Evolutionary conservation across 1,140 invertebrate genomes (phyloP), one percentile per base, ranked within the genome.

Genomic region (Lutraria rhynchaena): DNA sequence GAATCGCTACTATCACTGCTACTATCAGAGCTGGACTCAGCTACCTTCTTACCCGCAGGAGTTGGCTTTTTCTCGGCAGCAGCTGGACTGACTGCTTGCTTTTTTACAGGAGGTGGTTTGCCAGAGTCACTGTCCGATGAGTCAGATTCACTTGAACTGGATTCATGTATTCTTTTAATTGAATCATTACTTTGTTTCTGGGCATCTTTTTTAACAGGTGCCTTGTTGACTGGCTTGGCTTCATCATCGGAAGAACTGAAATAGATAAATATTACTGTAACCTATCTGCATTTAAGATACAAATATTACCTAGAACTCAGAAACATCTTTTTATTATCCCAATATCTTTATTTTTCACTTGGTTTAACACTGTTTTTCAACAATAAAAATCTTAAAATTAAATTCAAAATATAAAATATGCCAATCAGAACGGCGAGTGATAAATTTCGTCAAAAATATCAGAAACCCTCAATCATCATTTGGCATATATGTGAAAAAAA

Each of bases 1-100:
- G 75, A 78, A 4, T 78, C 67, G 74, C 60, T 74, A 35, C 41
- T 77, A 78, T 60, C 71, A 35, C 29, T 70, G 24, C 33, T 55
- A 44, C 74, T 65, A 24, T 81, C 73, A 33, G 57, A 51, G 57
- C 71, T 74, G 17, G 71, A 74, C 17, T 76, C 73, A 29, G 73
- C 29, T 22, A 33, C 67, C 44, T 81, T 84, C 15, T 67, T 67
- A 22, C 49, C 29, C 17, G 37, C n/a, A 37, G 71, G 37, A 41
- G 33, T 27, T 61, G 35, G 74, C 65, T 63, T 65, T n/a, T 63
- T 63, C n/a, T 41, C 46, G 27, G 46, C 22, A 22, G n/a, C 31
- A 29, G 17, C 49, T 29, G 58, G 24, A 11, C 35, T 13, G 5
- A 15, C 17, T 19, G 67, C n/a, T 31, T 71, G 22, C 7, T 57